Percentiles rank a stretch among this genome's conserved stretches.
Evolutionary conservation across 1,140 invertebrate genomes (phyloP).

Genomic region (Drosophila elegans): DNA sequence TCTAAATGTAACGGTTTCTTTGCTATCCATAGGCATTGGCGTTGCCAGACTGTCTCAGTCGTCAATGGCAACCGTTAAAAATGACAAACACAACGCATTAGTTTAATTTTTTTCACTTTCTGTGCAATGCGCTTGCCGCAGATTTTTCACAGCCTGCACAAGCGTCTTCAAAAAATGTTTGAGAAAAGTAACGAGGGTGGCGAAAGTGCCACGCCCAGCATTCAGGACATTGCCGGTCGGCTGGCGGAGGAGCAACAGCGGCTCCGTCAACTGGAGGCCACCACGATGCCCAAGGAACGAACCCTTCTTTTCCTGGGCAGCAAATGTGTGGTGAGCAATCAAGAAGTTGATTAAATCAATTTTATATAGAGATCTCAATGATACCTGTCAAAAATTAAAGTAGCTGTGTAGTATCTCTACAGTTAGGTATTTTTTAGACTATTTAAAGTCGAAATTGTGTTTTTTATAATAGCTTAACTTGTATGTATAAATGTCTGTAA

Average conservation of each 20-base stretch:
- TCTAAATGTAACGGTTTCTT: not conserved
- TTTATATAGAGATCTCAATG: too few species aligned
- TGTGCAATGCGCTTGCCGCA: conserved; percentile 66
- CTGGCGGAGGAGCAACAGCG: conserved; percentile 75
- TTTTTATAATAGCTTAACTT: too few species aligned
- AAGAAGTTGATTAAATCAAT: too few species aligned
- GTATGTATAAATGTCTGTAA: too few species aligned
- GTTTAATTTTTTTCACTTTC: conserved; percentile 3
- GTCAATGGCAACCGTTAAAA: conserved; percentile 18
- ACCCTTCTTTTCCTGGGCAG: conserved; percentile 87
- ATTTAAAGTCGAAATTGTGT: too few species aligned
- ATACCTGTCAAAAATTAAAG: too few species aligned
- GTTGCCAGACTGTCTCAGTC: conserved; percentile 17
- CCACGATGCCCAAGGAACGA: conserved; percentile 78
- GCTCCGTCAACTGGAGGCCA: conserved; percentile 56
- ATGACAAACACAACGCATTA: conserved; percentile 19
- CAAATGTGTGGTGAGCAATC: conserved; percentile 86
- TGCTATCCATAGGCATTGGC: not conserved
- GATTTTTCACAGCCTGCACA: conserved; percentile 51
- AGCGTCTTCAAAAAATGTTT: conserved; percentile 67
- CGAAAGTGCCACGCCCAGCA: conserved; percentile 56
- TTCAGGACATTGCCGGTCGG: conserved; percentile 82
- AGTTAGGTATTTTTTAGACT: too few species aligned
- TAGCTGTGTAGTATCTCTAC: too few species aligned
- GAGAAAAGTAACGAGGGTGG: conserved; percentile 46